A percentile compares a stretch with the other conserved stretches of the same genome.
phyloP scores from a whole-genome alignment of 2,888 invertebrate genomes.

The Sicus ferrugineus region DNA sequence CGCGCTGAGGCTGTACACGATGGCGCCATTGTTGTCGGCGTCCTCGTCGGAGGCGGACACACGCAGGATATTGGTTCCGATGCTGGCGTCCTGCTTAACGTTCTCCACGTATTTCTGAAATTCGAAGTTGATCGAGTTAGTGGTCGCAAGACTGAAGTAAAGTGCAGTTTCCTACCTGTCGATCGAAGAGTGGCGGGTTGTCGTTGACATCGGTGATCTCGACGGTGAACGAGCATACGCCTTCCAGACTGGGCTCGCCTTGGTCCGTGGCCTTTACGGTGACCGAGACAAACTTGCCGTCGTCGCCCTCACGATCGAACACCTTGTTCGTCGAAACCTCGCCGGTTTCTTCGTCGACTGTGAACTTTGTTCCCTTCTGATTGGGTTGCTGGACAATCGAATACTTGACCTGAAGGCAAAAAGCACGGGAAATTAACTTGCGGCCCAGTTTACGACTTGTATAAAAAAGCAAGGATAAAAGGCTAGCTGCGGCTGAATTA shows the following conservation, averaged over 20 bases:
- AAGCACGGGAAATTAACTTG: not conserved
- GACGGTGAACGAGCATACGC: constrained; percentile 97
- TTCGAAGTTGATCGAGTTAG: not conserved
- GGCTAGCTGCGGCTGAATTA: too few relatives aligned
- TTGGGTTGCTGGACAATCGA: constrained; percentile 96
- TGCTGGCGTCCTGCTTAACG: constrained; percentile 95
- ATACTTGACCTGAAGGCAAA: constrained; percentile 75
- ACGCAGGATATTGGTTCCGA: constrained; percentile 91
- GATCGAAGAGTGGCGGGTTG: constrained; percentile 92
- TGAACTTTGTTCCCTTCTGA: constrained; percentile 94
- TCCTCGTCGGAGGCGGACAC: constrained; percentile 97
- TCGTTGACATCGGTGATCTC: constrained; percentile 98
- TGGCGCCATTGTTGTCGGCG: constrained; percentile 95
- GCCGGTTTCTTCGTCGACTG: constrained; percentile 94
- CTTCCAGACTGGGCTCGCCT: constrained; percentile 96
- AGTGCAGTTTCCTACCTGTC: constrained; percentile 74
- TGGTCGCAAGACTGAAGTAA: not conserved
- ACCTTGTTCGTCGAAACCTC: constrained; percentile 95
- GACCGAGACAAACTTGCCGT: constrained; percentile 94
- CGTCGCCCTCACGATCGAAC: constrained; percentile 96
- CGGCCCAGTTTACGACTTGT: too few relatives aligned
- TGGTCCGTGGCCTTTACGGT: constrained; percentile 98
- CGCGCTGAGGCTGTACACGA: constrained; percentile 89
- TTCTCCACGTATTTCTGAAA: constrained; percentile 98
- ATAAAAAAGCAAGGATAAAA: too few relatives aligned